These are phyloP conservation scores for human (Homo sapiens) DNA, from an alignment of 2,113 vertebrate genomes.

Conservation along the genomic window DNA sequence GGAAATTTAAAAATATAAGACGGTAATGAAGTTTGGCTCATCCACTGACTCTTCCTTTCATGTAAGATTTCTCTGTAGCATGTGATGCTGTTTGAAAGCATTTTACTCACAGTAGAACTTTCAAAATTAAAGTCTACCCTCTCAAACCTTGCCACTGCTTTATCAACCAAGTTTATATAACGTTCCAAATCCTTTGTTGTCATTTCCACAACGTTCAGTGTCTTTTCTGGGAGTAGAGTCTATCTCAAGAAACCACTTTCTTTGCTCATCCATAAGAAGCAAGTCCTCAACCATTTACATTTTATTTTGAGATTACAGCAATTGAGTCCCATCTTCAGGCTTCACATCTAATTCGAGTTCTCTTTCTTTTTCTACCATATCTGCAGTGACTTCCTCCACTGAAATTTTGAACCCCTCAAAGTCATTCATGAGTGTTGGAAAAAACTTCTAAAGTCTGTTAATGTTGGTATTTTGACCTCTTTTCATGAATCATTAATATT, in stretches of 20 bases:
- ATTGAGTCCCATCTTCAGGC: not conserved
- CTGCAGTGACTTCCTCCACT: not conserved
- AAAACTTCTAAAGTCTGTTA: not conserved
- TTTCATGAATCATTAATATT: not conserved
- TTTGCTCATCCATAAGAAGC: not conserved
- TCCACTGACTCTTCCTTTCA: not conserved
- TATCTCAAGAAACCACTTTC: not conserved
- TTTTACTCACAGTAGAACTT: not conserved
- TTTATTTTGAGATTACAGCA: not conserved
- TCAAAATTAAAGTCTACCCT: not conserved
- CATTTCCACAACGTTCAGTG: not conserved
- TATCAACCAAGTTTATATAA: not conserved
- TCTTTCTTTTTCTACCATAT: not conserved
- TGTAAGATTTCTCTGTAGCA: not conserved
- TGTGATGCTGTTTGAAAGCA: not conserved
- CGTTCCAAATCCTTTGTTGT: not conserved
- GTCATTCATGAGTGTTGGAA: not conserved
- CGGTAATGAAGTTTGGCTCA: not conserved
- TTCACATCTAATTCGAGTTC: not conserved
- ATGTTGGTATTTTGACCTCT: not conserved
- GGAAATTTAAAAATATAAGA: not conserved
- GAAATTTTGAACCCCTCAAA: not conserved
- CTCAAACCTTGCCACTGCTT: not conserved
- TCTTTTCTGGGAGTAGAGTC: not conserved
- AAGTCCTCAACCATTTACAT: not conserved